Base-by-base conservation (phyloP, 2,113 vertebrate genomes). In the Nyctibius bracteatus region DNA sequence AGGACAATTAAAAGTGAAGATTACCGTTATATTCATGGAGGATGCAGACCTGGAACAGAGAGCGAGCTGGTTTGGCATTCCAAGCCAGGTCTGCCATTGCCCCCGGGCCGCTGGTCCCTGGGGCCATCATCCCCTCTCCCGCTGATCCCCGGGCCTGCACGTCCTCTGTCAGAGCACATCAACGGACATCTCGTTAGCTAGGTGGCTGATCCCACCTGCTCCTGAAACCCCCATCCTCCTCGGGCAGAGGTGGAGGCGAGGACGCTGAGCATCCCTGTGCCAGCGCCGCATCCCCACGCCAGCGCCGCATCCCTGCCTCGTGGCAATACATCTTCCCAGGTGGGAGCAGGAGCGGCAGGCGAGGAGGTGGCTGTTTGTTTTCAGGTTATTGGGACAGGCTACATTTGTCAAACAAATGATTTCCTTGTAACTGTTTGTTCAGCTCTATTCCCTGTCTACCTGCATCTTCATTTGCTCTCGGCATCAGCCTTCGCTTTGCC, bases 21-120 rank as follows among this genome's bases (percentile, higher is more conserved):
- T 37, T 31, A 12, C 13, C 0, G 0, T 59, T 43, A 5, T 8
- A 17, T 51, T 52, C 33, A 4, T 8, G 2, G 6, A 35, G 39
- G 33, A 17, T 27, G 22, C 3, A 1, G 11, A 20, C 37, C 44
- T 30, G 25, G 25, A 35, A 35, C 5, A n/a, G n/a, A n/a, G n/a
- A n/a, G n/a, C n/a, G n/a, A n/a, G 6, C 21, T 16, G 8, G 27
- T 63, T 35, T 52, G 39, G 31, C 25, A 35, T 35, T 35, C 47
- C 80, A 17, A 14, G 23, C 23, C 41, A 14, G 21, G 16, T 23
- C 19, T n/a, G 37, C 31, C 66, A 25, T n/a, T n/a, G 14, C 49
- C 49, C 49, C n/a, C n/a, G n/a, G n/a, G n/a, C 41, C 41, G 14
- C 47, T 37, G 39, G 33, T 84, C 33, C 46, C 22, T 4, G 0